Base-by-base conservation (phyloP, 2,888 invertebrate genomes). In the Cosmopolites sordidus region DNA sequence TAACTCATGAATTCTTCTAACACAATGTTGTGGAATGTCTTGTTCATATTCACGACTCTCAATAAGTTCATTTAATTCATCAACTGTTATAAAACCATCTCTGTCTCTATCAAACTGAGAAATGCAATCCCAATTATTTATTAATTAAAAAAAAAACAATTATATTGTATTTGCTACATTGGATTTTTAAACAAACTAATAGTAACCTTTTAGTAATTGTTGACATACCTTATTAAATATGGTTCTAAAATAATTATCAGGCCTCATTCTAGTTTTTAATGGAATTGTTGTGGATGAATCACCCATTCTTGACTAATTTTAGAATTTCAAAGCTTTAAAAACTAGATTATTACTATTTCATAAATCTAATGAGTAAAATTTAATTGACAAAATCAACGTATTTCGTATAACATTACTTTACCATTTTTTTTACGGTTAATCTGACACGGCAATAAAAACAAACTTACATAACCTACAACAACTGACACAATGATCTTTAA, bases 51-150 rank as follows among this genome's bases (percentile, higher is more conserved):
- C 80, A 55, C 81, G 66, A 1, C 80, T 81, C 41, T 80, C 78
- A 59, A 84, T 80, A 68, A 84, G 78, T 16, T 69, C 76, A 66
- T 78, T 78, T 1, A 89, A 75, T 66, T 89, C 88, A 15, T 77
- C 73, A 65, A 84, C 77, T 1, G 82, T 83, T 64, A 89, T 83
- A 60, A 75, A 78, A 3, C 87, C 88, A 75, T 89, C 87, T 58
- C 78, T 76, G 68, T 89, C 84, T 44, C 74, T 76, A 69, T 89
- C 89, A 66, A 87, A 87, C 82, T 86, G 73, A 11, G 76, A 76
- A 61, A 22, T 22, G 22, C 22, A 22, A n/a, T n/a, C n/a, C n/a
- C n/a, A n/a, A n/a, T n/a, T n/a, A n/a, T n/a, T n/a, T n/a, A n/a
- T n/a, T n/a, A n/a, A n/a, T n/a, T n/a, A n/a, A n/a, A n/a, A n/a